Conservation (phyloP, 2,888 invertebrate genomes). For the Drosophila pseudotalamancana region DNA sequence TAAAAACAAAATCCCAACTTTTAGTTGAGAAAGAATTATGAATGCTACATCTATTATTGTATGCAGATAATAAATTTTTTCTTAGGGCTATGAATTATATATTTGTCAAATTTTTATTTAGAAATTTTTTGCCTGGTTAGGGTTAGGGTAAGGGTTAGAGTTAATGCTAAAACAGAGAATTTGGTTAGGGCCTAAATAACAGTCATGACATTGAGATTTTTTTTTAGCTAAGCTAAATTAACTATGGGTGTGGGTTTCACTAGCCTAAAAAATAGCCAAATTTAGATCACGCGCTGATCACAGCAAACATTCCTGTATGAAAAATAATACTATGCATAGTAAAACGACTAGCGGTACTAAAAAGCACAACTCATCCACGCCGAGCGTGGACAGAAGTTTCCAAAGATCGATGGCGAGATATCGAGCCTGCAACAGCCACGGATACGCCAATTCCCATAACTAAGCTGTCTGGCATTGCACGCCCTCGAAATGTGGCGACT, state of each 20-base stretch:
- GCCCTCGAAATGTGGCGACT: slow-evolving; percentile 72
- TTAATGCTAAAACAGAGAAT: slow-evolving; percentile 6
- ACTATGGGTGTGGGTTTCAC: not conserved
- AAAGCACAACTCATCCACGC: slow-evolving; percentile 68
- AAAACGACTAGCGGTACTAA: slow-evolving; percentile 70
- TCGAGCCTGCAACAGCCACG: slow-evolving; percentile 56
- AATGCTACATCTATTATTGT: too few relatives aligned
- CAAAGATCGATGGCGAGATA: slow-evolving; percentile 58
- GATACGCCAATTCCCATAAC: slow-evolving; percentile 57
- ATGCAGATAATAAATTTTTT: too few relatives aligned
- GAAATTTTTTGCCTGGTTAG: too few relatives aligned
- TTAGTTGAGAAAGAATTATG: too few relatives aligned
- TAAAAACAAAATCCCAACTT: too few relatives aligned
- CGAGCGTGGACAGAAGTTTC: slow-evolving; percentile 50
- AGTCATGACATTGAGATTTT: slow-evolving; percentile 7
- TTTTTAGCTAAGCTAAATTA: slow-evolving; percentile 49
- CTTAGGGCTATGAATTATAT: too few relatives aligned
- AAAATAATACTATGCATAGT: slow-evolving; percentile 72
- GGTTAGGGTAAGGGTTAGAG: not conserved
- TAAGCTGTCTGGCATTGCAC: slow-evolving; percentile 82
- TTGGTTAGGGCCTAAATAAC: slow-evolving; percentile 8
- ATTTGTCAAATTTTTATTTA: too few relatives aligned
- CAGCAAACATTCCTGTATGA: slow-evolving; percentile 73
- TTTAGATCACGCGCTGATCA: slow-evolving; percentile 59
- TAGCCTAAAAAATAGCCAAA: slow-evolving; percentile 17